Evolutionary conservation across 2,888 invertebrate species (phyloP).

Genomic region (Hymenopus coronatus): DNA sequence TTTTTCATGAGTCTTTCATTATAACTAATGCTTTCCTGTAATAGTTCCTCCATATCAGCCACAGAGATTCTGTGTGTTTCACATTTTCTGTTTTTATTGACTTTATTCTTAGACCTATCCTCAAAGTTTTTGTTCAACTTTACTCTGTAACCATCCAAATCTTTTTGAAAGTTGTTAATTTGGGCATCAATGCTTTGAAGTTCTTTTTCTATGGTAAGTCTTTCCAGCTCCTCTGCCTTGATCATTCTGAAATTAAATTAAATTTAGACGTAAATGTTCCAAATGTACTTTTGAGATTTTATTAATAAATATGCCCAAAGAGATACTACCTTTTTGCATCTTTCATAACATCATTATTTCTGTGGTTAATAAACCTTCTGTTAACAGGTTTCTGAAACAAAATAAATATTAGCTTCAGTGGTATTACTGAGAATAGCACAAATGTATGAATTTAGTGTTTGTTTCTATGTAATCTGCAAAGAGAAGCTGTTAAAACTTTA

Average conservation of each 20-base stretch:
- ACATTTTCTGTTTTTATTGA: not conserved
- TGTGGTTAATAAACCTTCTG: not conserved
- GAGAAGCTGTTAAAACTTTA: too few species aligned
- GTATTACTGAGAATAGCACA: not conserved
- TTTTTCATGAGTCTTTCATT: not conserved
- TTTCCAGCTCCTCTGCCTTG: slow-evolving; percentile 4
- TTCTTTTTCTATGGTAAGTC: not conserved
- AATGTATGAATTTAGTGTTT: not conserved
- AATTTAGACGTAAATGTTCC: not conserved
- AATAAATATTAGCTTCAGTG: not conserved
- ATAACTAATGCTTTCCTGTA: not conserved
- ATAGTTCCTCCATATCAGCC: not conserved
- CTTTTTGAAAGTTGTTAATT: slow-evolving; percentile 14
- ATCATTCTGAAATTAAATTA: slow-evolving; percentile 19
- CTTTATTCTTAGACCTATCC: not conserved
- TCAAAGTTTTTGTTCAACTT: not conserved
- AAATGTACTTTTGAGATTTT: not conserved
- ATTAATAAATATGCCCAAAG: not conserved
- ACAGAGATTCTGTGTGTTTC: not conserved
- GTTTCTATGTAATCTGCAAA: not conserved
- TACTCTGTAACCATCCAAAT: not conserved
- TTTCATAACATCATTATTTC: not conserved
- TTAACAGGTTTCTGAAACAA: not conserved
- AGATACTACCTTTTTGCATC: slow-evolving; percentile 10
- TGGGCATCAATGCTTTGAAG: not conserved